These are phyloP conservation scores for Sarcophaga bullata DNA, from an alignment of 1,140 invertebrate species.

Conservation along the genomic window DNA sequence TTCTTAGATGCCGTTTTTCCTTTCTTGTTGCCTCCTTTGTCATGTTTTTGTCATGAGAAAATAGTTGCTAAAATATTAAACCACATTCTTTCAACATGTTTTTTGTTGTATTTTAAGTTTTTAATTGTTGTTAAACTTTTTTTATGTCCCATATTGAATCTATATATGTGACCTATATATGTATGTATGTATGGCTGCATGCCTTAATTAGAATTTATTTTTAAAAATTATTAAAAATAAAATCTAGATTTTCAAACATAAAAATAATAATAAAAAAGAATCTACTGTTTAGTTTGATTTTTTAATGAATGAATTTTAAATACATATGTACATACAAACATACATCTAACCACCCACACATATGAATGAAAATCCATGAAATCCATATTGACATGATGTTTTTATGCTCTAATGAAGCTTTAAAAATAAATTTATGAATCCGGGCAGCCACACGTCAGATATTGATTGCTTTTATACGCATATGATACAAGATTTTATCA, in stretches of 20 bases:
- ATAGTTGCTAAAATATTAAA: background rate
- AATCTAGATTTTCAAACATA: too few relatives aligned
- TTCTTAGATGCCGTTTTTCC: too few relatives aligned
- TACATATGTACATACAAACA: too few relatives aligned
- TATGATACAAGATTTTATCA: too few relatives aligned
- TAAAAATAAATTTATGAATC: background rate
- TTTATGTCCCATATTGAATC: background rate
- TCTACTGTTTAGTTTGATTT: too few relatives aligned
- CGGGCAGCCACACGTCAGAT: background rate
- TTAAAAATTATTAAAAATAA: too few relatives aligned
- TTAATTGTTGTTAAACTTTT: background rate
- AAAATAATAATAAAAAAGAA: too few relatives aligned
- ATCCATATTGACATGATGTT: background rate
- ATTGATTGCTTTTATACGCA: slow-evolving; percentile 24
- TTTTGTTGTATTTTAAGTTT: background rate
- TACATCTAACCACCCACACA: background rate
- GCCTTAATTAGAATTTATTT: too few relatives aligned
- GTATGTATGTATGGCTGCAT: background rate
- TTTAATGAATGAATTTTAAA: too few relatives aligned
- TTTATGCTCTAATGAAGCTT: slow-evolving; percentile 30
- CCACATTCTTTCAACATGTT: background rate
- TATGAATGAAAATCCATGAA: background rate
- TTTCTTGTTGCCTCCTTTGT: background rate
- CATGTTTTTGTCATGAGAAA: too few relatives aligned
- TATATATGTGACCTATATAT: background rate